Percentiles rank a stretch among this genome's conserved stretches.
Evolutionary conservation across 2,797 vertebrate genomes (phyloP).

Genomic region (Neosalanx taihuensis): DNA sequence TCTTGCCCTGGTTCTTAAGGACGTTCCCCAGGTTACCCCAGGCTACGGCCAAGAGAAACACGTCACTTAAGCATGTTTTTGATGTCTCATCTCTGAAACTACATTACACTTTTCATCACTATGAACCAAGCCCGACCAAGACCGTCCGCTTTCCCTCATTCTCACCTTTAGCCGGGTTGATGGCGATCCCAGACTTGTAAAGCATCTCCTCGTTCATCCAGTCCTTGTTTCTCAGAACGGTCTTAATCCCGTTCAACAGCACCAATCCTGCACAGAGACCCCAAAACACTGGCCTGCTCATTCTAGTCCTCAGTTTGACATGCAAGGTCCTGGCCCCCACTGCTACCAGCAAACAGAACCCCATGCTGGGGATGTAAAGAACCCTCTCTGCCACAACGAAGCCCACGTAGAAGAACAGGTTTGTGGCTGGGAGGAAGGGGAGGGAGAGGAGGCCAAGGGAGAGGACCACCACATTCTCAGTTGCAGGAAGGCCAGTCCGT

Average conservation of each 20-base stretch:
- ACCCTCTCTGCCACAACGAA: conserved; percentile 98
- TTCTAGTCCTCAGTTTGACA: conserved; percentile 82
- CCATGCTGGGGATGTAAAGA: conserved; percentile 98
- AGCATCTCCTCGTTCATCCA: conserved; percentile 98
- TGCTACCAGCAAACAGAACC: conserved; percentile 93
- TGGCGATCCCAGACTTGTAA: conserved; percentile 96
- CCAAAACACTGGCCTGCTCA: conserved; percentile 81
- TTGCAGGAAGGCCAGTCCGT: conserved; percentile 80
- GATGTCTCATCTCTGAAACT: not conserved
- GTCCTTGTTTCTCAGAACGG: conserved; percentile 89
- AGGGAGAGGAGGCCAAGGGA: conserved; percentile 87
- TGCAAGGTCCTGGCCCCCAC: conserved; percentile 85
- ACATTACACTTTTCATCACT: not conserved
- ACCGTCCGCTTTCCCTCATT: conserved; percentile 19
- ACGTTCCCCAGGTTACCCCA: conserved; percentile 99
- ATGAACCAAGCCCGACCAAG: not conserved
- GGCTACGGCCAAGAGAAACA: conserved; percentile 75
- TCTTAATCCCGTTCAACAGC: conserved; percentile 90
- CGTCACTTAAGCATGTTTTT: conserved; percentile 58
- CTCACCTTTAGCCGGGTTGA: conserved; percentile 99
- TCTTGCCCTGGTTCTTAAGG: conserved; percentile 97
- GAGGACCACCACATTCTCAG: conserved; percentile 87
- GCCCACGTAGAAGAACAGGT: conserved; percentile 98
- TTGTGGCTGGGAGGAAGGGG: conserved; percentile 94
- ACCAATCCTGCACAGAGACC: conserved; percentile 82